A percentile compares a stretch with the other conserved stretches of the same genome.
phyloP scores from a whole-genome alignment of 2,888 invertebrate genomes.

The Siphonodentalium dalli region DNA sequence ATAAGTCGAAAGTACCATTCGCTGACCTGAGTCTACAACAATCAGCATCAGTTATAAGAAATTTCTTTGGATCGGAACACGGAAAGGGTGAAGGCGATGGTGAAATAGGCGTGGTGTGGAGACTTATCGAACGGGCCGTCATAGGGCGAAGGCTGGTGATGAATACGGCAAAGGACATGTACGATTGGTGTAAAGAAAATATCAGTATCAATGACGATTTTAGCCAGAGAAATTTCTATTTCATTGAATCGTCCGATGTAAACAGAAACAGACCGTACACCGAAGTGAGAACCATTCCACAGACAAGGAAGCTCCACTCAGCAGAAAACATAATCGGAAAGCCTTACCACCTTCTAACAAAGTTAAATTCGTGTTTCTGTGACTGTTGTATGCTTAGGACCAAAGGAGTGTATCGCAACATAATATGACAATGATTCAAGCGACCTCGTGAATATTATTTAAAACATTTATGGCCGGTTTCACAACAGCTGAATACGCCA shows the following conservation, averaged over 20 bases:
- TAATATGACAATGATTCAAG: too few relatives aligned
- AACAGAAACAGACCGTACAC: conserved; percentile 23
- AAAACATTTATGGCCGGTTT: too few relatives aligned
- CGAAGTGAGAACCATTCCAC: conserved; percentile 17
- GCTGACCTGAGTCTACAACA: conserved; percentile 11
- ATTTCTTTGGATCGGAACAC: conserved; percentile 28
- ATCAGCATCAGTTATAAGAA: conserved; percentile 11
- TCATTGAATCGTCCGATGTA: conserved; percentile 22
- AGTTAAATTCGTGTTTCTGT: too few relatives aligned
- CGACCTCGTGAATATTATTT: too few relatives aligned
- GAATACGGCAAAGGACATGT: conserved; percentile 26
- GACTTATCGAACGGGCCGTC: conserved; percentile 29
- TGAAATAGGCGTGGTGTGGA: conserved; percentile 24
- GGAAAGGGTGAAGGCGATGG: conserved; percentile 30
- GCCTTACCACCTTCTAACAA: too few relatives aligned
- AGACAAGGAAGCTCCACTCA: conserved; percentile 25
- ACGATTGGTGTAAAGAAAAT: conserved; percentile 9
- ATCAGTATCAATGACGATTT: conserved; percentile 12
- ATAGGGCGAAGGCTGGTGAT: conserved; percentile 23
- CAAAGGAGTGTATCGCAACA: too few relatives aligned
- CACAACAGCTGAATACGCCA: too few relatives aligned
- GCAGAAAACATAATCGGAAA: conserved; percentile 1
- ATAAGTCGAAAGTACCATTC: conserved; percentile 30
- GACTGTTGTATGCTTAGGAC: too few relatives aligned
- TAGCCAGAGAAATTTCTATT: conserved; percentile 21